A percentile compares a stretch with the other conserved stretches of the same genome.
These are phyloP conservation scores for Protaetia brevitarsis DNA, from an alignment of 1,140 invertebrate genomes.

Conservation along the genomic window DNA sequence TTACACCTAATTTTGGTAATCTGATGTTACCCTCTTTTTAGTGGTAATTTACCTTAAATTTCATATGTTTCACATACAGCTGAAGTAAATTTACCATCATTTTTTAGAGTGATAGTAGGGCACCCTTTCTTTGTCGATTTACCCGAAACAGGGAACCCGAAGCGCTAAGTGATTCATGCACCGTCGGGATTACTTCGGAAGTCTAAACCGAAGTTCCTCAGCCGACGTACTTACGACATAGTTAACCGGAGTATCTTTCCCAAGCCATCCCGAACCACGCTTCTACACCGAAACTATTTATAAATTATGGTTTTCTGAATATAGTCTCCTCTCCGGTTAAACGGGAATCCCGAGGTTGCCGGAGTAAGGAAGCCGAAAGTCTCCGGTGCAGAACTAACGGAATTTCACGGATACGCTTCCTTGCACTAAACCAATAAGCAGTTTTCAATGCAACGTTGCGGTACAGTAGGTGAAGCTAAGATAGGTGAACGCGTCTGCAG, in stretches of 20 bases:
- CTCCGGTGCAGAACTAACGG: constrained; percentile 30
- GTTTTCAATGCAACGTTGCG: constrained; percentile 30
- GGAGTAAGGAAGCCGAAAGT: constrained; percentile 16
- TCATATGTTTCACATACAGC: too few relatives aligned
- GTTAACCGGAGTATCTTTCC: too few relatives aligned
- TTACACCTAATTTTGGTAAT: too few relatives aligned
- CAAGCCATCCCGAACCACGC: background rate
- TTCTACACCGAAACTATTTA: too few relatives aligned
- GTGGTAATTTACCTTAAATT: too few relatives aligned
- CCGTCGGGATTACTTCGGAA: background rate
- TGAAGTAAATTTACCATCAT: too few relatives aligned
- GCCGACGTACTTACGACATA: too few relatives aligned
- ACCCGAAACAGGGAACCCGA: background rate
- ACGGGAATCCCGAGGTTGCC: background rate
- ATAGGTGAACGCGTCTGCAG: too few relatives aligned
- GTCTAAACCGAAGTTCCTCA: background rate
- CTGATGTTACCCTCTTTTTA: too few relatives aligned
- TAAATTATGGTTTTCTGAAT: too few relatives aligned
- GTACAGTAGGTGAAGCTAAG: background rate
- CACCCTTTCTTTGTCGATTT: background rate
- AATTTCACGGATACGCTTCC: constrained; percentile 32
- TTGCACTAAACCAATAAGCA: constrained; percentile 37
- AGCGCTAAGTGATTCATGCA: background rate
- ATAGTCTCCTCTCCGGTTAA: constrained; percentile 11
- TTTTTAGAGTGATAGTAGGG: too few relatives aligned